phyloP scores from a whole-genome alignment of 2,113 vertebrate species.

The Neogobius melanostomus region DNA sequence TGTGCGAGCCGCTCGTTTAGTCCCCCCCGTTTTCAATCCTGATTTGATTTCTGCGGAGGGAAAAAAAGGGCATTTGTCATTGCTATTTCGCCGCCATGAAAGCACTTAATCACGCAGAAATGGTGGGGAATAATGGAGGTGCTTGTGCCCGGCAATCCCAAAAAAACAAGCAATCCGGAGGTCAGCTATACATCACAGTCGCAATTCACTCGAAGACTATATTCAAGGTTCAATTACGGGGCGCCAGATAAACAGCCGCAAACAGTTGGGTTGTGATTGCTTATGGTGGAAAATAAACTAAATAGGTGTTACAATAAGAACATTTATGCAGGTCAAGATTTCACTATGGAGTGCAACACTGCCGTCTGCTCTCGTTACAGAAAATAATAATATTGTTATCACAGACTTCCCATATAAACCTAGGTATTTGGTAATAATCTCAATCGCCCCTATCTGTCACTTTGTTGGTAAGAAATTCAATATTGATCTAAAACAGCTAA shows the following conservation, averaged over 20 bases:
- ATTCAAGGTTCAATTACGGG: conserved; percentile 34
- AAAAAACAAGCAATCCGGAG: conserved; percentile 27
- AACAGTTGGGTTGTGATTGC: no score
- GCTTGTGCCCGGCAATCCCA: conserved; percentile 8
- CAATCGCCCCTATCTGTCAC: no score
- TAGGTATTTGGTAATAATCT: no score
- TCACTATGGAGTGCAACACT: no score
- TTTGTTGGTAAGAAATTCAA: no score
- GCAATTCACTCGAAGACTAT: conserved; percentile 30
- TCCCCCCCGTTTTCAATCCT: conserved; percentile 30
- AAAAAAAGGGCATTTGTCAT: conserved; percentile 28
- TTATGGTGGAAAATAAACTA: no score
- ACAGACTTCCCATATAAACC: no score
- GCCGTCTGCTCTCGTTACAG: no score
- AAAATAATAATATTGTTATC: no score
- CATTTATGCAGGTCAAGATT: background rate
- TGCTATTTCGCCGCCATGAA: conserved; percentile 20
- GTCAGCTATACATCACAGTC: conserved; percentile 24
- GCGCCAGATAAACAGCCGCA: no score
- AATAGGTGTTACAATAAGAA: background rate
- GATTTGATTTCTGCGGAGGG: conserved; percentile 21
- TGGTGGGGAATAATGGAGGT: conserved; percentile 26
- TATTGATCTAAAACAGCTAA: no score
- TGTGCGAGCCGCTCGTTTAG: conserved; percentile 22
- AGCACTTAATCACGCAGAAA: conserved; percentile 30